Evolutionary conservation across 1,140 invertebrate genomes (phyloP).

Genomic region (Aplysia californica): DNA sequence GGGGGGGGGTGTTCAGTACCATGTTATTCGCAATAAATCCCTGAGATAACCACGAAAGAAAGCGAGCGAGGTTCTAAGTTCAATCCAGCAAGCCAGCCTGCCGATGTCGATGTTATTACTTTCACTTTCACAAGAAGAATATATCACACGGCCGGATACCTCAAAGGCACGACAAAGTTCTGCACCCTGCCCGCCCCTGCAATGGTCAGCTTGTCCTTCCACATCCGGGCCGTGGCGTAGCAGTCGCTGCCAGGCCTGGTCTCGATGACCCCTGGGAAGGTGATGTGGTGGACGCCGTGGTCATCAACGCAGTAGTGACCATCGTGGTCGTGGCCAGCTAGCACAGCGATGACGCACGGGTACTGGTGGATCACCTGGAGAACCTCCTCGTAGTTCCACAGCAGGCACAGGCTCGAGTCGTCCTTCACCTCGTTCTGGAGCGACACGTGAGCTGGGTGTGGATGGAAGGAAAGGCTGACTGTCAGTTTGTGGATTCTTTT

Average conservation of each 20-base stretch:
- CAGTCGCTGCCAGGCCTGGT: constrained; percentile 44
- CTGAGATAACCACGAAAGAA: no score
- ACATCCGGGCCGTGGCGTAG: constrained; percentile 51
- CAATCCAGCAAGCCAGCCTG: no score
- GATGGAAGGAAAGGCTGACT: constrained; percentile 22
- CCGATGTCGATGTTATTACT: no score
- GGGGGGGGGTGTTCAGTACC: no score
- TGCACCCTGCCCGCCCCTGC: constrained; percentile 7
- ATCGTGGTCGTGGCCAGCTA: constrained; percentile 57
- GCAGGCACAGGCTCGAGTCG: constrained; percentile 29
- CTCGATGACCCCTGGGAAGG: constrained; percentile 56
- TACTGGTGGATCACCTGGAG: constrained; percentile 45
- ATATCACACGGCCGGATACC: no score
- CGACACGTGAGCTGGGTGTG: background rate
- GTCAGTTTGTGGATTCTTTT: background rate
- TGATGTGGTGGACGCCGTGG: constrained; percentile 55
- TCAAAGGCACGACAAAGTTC: constrained; percentile 9
- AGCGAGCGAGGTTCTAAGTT: no score
- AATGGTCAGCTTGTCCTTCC: constrained; percentile 32
- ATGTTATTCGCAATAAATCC: no score
- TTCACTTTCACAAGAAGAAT: no score
- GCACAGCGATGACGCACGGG: constrained; percentile 50
- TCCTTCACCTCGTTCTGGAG: background rate
- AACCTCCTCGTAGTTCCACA: constrained; percentile 59
- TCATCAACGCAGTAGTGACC: constrained; percentile 50